Base-by-base conservation (phyloP, 2,113 vertebrate genomes). In the Antechinus flavipes region DNA sequence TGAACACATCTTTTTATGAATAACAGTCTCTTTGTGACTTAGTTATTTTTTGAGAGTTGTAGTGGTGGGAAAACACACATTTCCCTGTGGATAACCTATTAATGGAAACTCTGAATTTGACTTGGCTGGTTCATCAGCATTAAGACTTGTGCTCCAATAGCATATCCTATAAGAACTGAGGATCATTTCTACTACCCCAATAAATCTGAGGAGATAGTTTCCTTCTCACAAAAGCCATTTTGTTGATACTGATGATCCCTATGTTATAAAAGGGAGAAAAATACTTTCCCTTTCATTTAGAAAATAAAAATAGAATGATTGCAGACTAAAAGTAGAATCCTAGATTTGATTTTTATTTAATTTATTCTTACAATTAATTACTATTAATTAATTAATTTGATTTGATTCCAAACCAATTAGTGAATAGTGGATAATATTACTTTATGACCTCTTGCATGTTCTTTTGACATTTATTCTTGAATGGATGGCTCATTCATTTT, bases 381-480 rank as follows among this genome's bases (percentile, higher is more conserved):
- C 8, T 11, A 52, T 52, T 9, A 52, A 52, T 52, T 9, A 52
- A 52, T 52, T 52, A 52, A 52, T 52, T 52, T 1, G 6, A 92
- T 93, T 47, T 96, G 97, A 98, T 94, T 91, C 8, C 12, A 97
- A 97, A 68, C 55, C 93, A 97, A 96, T 91, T 96, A 95, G 94
- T 96, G 76, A 97, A 96, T 84, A 91, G 97, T 97, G 90, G 53
- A 90, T 49, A 93, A 91, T 89, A 26, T 76, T 97, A 94, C 91
- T 94, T 0, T 94, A 97, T 96, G 97, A 98, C 90, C 53, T 91
- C 68, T 91, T 93, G 89, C 90, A 50, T 54, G 30, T 8, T 97
- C 91, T 93, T 97, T 98, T 96, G 76, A 96, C 94, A 97, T 97
- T 97, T 98, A 94, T 98, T 97, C 97, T 92, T 97, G 95, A 84